Base-by-base conservation (phyloP, 2,888 invertebrate genomes). In the Baccha elongata region DNA sequence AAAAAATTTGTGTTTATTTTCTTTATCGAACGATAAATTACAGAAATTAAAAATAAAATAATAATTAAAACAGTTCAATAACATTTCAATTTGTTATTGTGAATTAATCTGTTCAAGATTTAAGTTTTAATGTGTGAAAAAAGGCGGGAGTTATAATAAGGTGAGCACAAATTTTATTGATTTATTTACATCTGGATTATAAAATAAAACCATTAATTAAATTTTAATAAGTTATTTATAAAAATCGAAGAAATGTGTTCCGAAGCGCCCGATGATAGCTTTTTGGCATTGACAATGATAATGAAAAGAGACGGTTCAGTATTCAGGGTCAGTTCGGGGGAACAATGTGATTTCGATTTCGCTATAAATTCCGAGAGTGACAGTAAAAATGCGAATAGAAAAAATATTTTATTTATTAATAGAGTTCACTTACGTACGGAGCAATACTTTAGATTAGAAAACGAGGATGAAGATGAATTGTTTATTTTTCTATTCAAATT, bases 311-410 rank as follows among this genome's bases (percentile, higher is more conserved):
- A 29, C 26, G 32, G n/a, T n/a, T 23, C 17, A n/a, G 26, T n/a
- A 7, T 50, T 44, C 58, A 68, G 37, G 79, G 74, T 74, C 74
- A 52, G 46, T 46, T n/a, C 37, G 62, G 6, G 19, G 2, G 46
- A n/a, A n/a, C 48, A 67, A 44, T 74, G 53, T 21, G 29, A 60
- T 65, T 72, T 46, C 29, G 29, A 60, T 65, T 72, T 46, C 5
- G 26, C 60, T 23, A 79, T 79, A 73, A 53, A 64, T 68, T 60
- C 15, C 48, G 10, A 50, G 4, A 55, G 53, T 68, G 76, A 37
- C 60, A 60, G 44, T 40, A 29, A 13, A 71, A 76, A 23, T 52
- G 44, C 52, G 21, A 40, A 55, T 26, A 26, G 19, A 1, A 21
- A 53, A 46, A 29, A 10, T 32, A 5, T 48, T 40, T 58, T 10